A percentile compares a stretch with the other conserved stretches of the same genome.
Conservation (phyloP, 1,140 invertebrate genomes). For the Drosophila pallidifrons region DNA sequence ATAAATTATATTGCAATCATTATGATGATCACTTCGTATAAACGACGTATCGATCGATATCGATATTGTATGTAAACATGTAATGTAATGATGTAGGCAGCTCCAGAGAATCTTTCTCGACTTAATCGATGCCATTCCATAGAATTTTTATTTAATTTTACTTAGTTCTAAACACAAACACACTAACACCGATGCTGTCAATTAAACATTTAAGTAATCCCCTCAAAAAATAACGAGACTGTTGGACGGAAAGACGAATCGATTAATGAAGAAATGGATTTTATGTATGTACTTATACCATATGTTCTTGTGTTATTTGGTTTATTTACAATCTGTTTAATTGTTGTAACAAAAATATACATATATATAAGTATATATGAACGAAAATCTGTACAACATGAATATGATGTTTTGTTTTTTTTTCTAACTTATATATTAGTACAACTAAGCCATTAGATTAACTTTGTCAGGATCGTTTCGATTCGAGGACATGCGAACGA, state of each 20-base stretch:
- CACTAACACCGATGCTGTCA: conserved; percentile 42
- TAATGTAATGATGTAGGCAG: conserved; percentile 52
- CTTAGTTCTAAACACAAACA: conserved; percentile 3
- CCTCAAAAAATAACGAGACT: conserved; percentile 53
- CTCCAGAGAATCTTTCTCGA: conserved; percentile 44
- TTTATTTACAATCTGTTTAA: conserved; percentile 65
- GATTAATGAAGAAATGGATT: conserved; percentile 43
- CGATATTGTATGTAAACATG: conserved; percentile 33
- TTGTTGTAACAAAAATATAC: conserved; percentile 53
- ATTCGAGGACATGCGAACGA: conserved; percentile 84
- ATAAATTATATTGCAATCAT: conserved; percentile 11
- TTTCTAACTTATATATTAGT: conserved; percentile 39
- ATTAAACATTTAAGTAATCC: conserved; percentile 49
- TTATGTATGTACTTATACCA: conserved; percentile 63
- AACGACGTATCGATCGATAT: not conserved
- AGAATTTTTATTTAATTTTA: conserved; percentile 43
- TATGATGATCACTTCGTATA: conserved; percentile 13
- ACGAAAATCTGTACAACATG: conserved; percentile 37
- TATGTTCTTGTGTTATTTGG: conserved; percentile 50
- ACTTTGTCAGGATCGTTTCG: conserved; percentile 65
- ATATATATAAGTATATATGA: conserved; percentile 18
- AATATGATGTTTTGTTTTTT: not conserved
- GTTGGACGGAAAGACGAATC: conserved; percentile 46
- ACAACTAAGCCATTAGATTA: not conserved
- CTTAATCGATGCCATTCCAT: conserved; percentile 76